Percentiles rank a stretch among this genome's conserved stretches.
phyloP scores from a whole-genome alignment of 2,797 vertebrate species.

The Arrhamphus sclerolepis region DNA sequence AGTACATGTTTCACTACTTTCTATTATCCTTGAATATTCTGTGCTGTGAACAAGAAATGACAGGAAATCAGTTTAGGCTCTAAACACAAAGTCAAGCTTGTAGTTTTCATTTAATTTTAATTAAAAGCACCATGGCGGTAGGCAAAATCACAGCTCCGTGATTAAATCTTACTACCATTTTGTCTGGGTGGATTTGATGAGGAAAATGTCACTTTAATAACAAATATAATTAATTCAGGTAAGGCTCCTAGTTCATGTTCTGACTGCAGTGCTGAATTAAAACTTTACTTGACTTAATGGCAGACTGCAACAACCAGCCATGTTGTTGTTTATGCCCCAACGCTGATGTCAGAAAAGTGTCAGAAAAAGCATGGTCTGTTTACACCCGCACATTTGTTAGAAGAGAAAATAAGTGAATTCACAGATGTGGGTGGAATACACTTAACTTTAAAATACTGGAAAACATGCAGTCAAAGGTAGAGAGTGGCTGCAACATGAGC shows the following conservation, averaged over 20 bases:
- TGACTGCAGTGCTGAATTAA: not conserved
- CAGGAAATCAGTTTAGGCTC: too few relatives aligned
- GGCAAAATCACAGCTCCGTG: too few relatives aligned
- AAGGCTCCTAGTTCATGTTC: not conserved
- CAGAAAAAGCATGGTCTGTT: not conserved
- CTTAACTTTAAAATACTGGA: not conserved
- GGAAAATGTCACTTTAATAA: too few relatives aligned
- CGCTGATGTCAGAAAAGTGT: not conserved
- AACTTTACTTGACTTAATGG: not conserved
- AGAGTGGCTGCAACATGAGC: not conserved
- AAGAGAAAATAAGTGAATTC: not conserved
- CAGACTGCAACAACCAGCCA: conserved; percentile 4
- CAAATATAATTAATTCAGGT: not conserved
- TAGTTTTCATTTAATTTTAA: too few relatives aligned
- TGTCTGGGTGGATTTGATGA: too few relatives aligned
- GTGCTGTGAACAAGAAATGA: too few relatives aligned
- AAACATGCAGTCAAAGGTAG: not conserved
- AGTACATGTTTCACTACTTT: too few relatives aligned
- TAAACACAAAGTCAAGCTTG: too few relatives aligned
- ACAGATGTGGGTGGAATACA: conserved; percentile 1
- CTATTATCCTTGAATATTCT: too few relatives aligned
- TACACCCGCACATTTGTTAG: conserved; percentile 8
- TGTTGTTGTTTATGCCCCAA: not conserved
- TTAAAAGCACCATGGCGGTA: too few relatives aligned
- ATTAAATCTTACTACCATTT: too few relatives aligned